Evolutionary conservation across 1,140 invertebrate species (phyloP).

Genomic region (Chlorops oryzae): DNA sequence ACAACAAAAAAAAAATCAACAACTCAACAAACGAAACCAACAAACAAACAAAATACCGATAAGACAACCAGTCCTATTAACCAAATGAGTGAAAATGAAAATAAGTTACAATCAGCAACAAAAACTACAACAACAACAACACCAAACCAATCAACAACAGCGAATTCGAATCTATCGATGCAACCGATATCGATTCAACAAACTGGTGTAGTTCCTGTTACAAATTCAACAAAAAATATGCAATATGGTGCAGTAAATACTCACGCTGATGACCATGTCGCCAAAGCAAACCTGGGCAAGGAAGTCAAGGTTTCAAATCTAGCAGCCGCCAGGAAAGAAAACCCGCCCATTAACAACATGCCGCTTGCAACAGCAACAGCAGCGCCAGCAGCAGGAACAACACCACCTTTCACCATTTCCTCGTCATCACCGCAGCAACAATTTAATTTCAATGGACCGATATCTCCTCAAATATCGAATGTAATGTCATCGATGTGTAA

Average conservation of each 20-base stretch:
- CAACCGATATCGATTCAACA: too few species aligned
- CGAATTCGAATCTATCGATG: too few species aligned
- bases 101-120: conserved; percentile 8
- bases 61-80: neutral
- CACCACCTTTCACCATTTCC: neutral
- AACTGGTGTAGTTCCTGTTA: too few species aligned
- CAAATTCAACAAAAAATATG: too few species aligned
- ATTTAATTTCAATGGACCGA: conserved; percentile 29
- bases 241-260: too few species aligned
- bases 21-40: neutral
- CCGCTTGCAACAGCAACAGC: too few species aligned
- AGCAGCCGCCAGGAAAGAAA: too few species aligned
- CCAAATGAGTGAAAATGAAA: conserved; percentile 19
- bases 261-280: too few species aligned
- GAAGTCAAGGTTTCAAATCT: too few species aligned
- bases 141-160: neutral
- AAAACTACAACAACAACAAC: conserved; percentile 8
- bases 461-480: conserved; percentile 37
- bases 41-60: neutral
- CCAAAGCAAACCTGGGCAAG: too few species aligned
- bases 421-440: conserved; percentile 1
- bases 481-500: conserved; percentile 35
- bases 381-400: neutral
- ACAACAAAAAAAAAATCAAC: neutral
- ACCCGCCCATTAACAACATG: neutral